These are phyloP conservation scores for Gadus macrocephalus DNA, from an alignment of 2,113 vertebrate genomes.

Conservation along the genomic window DNA sequence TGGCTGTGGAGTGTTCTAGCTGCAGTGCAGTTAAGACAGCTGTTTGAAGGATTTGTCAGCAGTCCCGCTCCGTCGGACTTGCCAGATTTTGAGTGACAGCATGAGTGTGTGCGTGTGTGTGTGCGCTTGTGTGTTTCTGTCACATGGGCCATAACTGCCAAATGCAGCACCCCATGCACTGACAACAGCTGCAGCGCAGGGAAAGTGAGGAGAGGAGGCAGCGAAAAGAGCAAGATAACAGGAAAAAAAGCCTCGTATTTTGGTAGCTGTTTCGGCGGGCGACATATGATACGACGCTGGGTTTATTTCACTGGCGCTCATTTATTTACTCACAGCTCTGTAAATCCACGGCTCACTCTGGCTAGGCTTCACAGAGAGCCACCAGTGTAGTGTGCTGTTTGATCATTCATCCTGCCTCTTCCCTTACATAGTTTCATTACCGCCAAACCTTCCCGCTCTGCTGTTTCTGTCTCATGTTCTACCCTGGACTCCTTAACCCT, in stretches of 20 bases:
- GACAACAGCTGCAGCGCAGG: slow-evolving; percentile 26
- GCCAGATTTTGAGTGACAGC: slow-evolving; percentile 35
- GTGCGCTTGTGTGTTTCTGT: slow-evolving; percentile 19
- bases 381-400: no score
- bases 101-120: slow-evolving; percentile 22
- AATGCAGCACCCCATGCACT: background rate
- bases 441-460: no score
- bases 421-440: no score
- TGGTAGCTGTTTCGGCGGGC: slow-evolving; percentile 18
- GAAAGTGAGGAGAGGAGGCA: background rate
- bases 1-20: background rate
- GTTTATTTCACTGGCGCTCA: slow-evolving; percentile 45
- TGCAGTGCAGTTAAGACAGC: slow-evolving; percentile 17
- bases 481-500: no score
- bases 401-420: no score
- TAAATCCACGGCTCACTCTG: slow-evolving; percentile 60
- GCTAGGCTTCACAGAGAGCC: slow-evolving; percentile 35
- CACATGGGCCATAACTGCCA: slow-evolving; percentile 22
- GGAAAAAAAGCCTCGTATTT: slow-evolving; percentile 1
- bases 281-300: slow-evolving; percentile 1
- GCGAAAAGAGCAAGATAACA: background rate
- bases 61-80: slow-evolving; percentile 12
- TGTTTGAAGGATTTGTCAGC: slow-evolving; percentile 38
- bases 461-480: no score
- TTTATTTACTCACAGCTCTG: slow-evolving; percentile 53